Conservation (phyloP, 2,888 invertebrate species). For the Perizoma affinitatum region DNA sequence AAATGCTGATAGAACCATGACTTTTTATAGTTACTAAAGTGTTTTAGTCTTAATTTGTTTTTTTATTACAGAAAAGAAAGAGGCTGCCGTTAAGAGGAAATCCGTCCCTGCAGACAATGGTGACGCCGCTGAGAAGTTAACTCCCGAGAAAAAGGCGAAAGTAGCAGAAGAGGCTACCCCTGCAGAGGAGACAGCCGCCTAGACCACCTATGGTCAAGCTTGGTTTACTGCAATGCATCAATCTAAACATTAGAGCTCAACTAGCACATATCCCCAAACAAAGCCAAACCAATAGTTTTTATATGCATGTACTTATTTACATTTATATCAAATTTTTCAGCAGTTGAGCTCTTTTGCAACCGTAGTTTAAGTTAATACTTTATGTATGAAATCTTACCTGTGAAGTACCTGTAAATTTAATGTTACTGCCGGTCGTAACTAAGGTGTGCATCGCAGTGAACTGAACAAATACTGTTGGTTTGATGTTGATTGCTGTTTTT, state of each 20-base stretch:
- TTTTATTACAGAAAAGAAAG: constrained; percentile 72
- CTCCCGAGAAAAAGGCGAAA: constrained; percentile 90
- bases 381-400: constrained; percentile 79
- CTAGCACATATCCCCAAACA: constrained; percentile 70
- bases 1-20: too few species aligned
- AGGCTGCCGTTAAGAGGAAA: constrained; percentile 88
- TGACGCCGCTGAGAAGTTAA: constrained; percentile 84
- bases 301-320: constrained; percentile 46
- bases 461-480: constrained; percentile 62
- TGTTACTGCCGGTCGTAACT: constrained; percentile 65
- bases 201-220: constrained; percentile 60
- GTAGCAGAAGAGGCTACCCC: constrained; percentile 84
- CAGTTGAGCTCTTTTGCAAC: constrained; percentile 80
- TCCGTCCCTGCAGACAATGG: constrained; percentile 84
- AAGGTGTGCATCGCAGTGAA: constrained; percentile 78
- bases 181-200: constrained; percentile 85
- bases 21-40: too few species aligned
- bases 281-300: constrained; percentile 66
- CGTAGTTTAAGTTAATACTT: constrained; percentile 74
- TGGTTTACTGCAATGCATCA: constrained; percentile 82
- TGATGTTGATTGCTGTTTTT: constrained; percentile 76
- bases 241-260: constrained; percentile 73
- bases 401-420: constrained; percentile 82
- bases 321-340: constrained; percentile 53
- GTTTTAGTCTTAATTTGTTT: too few species aligned